phyloP scores from a whole-genome alignment of 2,797 vertebrate genomes.

The Catamblyrhynchus diadema region DNA sequence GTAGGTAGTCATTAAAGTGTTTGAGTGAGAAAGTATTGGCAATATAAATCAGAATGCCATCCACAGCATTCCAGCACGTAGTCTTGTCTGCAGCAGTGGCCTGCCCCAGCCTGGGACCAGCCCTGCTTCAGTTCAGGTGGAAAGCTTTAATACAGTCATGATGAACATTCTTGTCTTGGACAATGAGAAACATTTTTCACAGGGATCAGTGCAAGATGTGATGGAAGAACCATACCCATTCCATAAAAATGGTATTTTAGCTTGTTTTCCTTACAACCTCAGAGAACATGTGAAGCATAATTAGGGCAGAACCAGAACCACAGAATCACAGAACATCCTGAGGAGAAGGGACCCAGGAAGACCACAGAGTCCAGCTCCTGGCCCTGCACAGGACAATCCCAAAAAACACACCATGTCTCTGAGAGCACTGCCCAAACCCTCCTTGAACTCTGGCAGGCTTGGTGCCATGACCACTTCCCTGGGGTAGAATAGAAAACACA shows the following conservation, averaged over 20 bases:
- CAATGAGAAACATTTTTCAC: background rate
- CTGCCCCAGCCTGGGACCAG: background rate
- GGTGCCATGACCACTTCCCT: background rate
- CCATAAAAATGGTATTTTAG: background rate
- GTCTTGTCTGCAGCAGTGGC: background rate
- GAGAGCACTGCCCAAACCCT: background rate
- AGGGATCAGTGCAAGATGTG: background rate
- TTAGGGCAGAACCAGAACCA: background rate
- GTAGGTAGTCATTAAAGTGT: background rate
- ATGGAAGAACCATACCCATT: background rate
- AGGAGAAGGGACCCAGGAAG: background rate
- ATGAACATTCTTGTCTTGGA: background rate
- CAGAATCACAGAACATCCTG: background rate
- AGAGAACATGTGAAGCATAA: background rate
- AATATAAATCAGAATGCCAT: background rate
- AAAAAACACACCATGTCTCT: background rate
- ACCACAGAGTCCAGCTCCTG: background rate
- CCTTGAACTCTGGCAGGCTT: background rate
- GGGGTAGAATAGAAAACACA: background rate
- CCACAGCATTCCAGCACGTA: background rate
- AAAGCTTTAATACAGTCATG: background rate
- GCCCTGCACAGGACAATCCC: background rate
- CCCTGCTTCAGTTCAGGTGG: background rate
- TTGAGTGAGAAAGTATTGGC: background rate
- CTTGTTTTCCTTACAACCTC: background rate